These are phyloP conservation scores for Nephotettix cincticeps DNA, from an alignment of 1,140 invertebrate genomes.

Conservation along the genomic window DNA sequence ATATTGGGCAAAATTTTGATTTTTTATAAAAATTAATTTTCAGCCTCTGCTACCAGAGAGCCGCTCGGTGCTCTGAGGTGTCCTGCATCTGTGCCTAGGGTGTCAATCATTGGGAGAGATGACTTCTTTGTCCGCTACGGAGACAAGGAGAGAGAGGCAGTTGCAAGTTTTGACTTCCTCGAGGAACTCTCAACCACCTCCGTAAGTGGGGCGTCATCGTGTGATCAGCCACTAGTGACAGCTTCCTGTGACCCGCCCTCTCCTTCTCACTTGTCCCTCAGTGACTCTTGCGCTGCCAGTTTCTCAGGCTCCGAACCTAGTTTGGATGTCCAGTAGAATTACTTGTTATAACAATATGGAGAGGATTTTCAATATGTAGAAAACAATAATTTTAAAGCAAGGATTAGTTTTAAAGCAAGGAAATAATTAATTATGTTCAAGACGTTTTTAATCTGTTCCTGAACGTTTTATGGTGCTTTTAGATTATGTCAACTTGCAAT, in stretches of 20 bases:
- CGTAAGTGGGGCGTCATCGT: conserved; percentile 49
- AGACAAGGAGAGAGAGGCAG: conserved; percentile 72
- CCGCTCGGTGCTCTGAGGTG: conserved; percentile 55
- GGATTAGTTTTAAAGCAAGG: neutral
- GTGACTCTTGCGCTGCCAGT: conserved; percentile 47
- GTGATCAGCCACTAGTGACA: conserved; percentile 44
- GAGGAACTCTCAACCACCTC: conserved; percentile 61
- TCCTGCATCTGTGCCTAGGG: conserved; percentile 51
- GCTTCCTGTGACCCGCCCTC: conserved; percentile 43
- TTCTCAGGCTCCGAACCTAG: conserved; percentile 43
- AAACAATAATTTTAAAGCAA: neutral
- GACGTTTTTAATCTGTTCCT: neutral
- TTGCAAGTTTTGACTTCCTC: conserved; percentile 76
- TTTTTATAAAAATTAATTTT: no score
- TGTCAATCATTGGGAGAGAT: conserved; percentile 69
- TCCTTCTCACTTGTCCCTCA: conserved; percentile 42
- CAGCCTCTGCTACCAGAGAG: conserved; percentile 59
- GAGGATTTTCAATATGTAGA: neutral
- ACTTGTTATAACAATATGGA: neutral
- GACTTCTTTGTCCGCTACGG: conserved; percentile 75
- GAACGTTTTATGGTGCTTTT: neutral
- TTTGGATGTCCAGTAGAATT: conserved; percentile 21
- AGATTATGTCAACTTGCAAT: no score
- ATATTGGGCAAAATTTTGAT: no score
- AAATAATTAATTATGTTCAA: neutral